Evolutionary conservation across 2,113 vertebrate genomes (phyloP).

Genomic region (Bothrops jararaca): DNA sequence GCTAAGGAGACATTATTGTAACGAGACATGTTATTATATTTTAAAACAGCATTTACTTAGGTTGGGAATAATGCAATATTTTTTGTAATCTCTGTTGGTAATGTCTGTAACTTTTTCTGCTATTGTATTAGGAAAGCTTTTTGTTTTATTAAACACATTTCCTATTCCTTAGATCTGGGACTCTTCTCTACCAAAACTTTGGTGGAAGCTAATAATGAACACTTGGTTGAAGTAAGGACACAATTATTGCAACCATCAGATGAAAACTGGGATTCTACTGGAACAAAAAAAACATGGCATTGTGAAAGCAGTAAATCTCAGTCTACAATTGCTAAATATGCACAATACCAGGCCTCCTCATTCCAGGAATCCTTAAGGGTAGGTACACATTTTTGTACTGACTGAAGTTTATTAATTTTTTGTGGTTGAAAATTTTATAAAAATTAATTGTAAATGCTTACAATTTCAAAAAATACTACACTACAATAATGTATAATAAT

Average conservation of each 20-base stretch:
- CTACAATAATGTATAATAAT: not conserved
- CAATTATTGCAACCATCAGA: conserved; percentile 93
- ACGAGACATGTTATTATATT: not conserved
- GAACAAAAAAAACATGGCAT: conserved; percentile 94
- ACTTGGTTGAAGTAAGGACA: conserved; percentile 94
- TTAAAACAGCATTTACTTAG: not conserved
- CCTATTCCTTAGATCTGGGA: conserved; percentile 81
- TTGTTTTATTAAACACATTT: conserved; percentile 34
- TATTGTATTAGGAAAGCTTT: not conserved
- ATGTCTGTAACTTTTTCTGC: not conserved
- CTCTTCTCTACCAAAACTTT: conserved; percentile 98
- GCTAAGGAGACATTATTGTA: not conserved
- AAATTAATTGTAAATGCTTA: not conserved
- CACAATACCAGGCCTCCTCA: conserved; percentile 96
- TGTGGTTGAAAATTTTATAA: not conserved
- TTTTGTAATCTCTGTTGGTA: not conserved
- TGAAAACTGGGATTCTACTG: conserved; percentile 96
- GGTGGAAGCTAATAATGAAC: conserved; percentile 97
- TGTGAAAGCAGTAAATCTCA: conserved; percentile 96
- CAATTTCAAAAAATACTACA: not conserved
- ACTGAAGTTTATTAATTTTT: not conserved
- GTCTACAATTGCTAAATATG: conserved; percentile 96
- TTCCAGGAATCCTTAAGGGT: conserved; percentile 98
- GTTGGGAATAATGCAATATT: not conserved
- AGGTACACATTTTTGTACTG: conserved; percentile 46